Conservation (phyloP, 2,113 vertebrate genomes). For the Salvelinus sp. region DNA sequence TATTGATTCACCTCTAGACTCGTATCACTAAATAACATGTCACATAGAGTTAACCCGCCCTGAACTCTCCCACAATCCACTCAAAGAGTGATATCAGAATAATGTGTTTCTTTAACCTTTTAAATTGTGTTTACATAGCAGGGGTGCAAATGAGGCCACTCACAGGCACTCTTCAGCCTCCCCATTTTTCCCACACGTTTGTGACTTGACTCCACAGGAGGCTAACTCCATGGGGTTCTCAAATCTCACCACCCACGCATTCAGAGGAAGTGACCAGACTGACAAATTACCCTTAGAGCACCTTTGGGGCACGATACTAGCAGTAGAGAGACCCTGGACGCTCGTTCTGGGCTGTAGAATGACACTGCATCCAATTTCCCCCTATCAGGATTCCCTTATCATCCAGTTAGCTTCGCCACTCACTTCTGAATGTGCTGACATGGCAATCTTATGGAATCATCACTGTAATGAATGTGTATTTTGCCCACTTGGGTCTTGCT, state of each 20-base stretch:
- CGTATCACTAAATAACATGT: too few species aligned
- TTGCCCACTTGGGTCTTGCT: too few species aligned
- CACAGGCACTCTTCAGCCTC: slow-evolving; percentile 25
- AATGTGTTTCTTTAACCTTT: slow-evolving; percentile 1
- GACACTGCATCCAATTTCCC: too few species aligned
- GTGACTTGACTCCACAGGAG: slow-evolving; percentile 44
- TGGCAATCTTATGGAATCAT: too few species aligned
- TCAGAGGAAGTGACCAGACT: slow-evolving; percentile 51
- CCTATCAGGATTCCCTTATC: too few species aligned
- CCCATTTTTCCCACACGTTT: slow-evolving; percentile 35
- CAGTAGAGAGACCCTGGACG: too few species aligned
- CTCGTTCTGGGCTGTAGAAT: too few species aligned
- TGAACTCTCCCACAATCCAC: slow-evolving; percentile 11
- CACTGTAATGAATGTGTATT: too few species aligned
- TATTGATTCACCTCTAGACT: too few species aligned
- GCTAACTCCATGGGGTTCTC: slow-evolving; percentile 29
- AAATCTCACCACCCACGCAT: slow-evolving; percentile 62
- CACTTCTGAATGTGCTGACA: too few species aligned
- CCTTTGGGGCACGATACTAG: too few species aligned
- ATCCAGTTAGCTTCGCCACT: too few species aligned
- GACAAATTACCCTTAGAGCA: slow-evolving; percentile 49
- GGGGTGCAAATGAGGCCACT: slow-evolving; percentile 40
- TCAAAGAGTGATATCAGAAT: neutral
- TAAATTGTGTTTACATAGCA: slow-evolving; percentile 54
- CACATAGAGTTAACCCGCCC: neutral